phyloP scores from a whole-genome alignment of 2,888 invertebrate genomes.

The Helleia helle region DNA sequence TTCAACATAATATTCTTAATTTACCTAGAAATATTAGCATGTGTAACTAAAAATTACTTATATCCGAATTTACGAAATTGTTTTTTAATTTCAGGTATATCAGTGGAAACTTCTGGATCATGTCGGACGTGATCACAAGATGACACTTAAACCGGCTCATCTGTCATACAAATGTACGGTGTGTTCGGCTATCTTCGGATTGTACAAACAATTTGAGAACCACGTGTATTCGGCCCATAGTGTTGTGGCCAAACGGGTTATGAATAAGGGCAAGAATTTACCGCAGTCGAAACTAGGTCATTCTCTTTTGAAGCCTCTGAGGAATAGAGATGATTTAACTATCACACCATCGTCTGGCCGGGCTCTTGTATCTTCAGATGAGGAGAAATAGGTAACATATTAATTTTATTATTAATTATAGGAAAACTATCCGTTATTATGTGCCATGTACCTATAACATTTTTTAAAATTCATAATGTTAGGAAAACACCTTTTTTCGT shows the following conservation, averaged over 20 bases:
- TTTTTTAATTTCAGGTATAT: constrained; percentile 80
- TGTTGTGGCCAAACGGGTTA: constrained; percentile 85
- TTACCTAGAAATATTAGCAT: too few relatives aligned
- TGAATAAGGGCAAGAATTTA: constrained; percentile 47
- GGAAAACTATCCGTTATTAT: too few relatives aligned
- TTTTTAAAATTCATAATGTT: too few relatives aligned
- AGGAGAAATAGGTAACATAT: constrained; percentile 33
- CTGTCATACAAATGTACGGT: constrained; percentile 96
- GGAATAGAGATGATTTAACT: constrained; percentile 92
- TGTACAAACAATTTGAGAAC: constrained; percentile 96
- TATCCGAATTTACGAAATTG: not conserved
- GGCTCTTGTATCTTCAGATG: constrained; percentile 20
- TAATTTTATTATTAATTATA: too few relatives aligned
- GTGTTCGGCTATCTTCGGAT: constrained; percentile 94
- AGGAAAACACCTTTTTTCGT: too few relatives aligned
- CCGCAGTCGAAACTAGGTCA: constrained; percentile 28
- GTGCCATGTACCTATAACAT: too few relatives aligned
- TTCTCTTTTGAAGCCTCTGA: constrained; percentile 80
- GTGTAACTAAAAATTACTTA: too few relatives aligned
- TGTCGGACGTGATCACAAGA: constrained; percentile 92
- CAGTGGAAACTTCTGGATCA: constrained; percentile 95
- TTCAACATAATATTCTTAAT: too few relatives aligned
- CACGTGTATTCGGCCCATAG: constrained; percentile 96
- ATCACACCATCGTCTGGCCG: constrained; percentile 58
- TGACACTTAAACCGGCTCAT: constrained; percentile 93